These are phyloP conservation scores for Phycodurus eques DNA, from an alignment of 2,113 vertebrate species.

Conservation along the genomic window DNA sequence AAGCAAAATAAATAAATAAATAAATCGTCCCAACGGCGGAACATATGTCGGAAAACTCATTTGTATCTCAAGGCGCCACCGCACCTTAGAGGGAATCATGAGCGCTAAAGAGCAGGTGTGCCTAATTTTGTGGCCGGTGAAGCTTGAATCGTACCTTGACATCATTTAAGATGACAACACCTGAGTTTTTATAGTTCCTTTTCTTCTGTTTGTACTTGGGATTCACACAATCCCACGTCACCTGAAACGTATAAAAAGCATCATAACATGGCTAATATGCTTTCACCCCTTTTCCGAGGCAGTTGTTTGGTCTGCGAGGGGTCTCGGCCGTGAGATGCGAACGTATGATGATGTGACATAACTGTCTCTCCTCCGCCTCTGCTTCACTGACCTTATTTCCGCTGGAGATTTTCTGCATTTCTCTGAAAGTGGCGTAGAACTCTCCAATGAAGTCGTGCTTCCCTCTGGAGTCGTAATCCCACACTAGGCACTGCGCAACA, in stretches of 20 bases:
- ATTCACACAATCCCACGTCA: conserved; percentile 92
- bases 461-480: conserved; percentile 91
- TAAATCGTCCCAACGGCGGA: too few species aligned
- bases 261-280: background rate
- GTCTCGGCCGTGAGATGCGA: conserved; percentile 12
- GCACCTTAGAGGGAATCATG: background rate
- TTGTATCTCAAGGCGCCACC: too few species aligned
- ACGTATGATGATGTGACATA: conserved; percentile 24
- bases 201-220: conserved; percentile 93
- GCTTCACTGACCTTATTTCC: conserved; percentile 84
- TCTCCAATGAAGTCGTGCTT: conserved; percentile 97
- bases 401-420: conserved; percentile 86
- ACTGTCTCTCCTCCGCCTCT: conserved; percentile 29
- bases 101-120: background rate
- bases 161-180: conserved; percentile 84
- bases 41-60: too few species aligned
- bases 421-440: conserved; percentile 89
- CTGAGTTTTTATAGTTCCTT: conserved; percentile 92
- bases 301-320: conserved; percentile 25
- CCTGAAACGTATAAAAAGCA: conserved; percentile 49
- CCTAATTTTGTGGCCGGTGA: background rate
- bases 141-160: conserved; percentile 80
- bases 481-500: conserved; percentile 82
- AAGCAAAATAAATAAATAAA: too few species aligned
- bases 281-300: conserved; percentile 1